Evolutionary conservation across 1,140 invertebrate genomes (phyloP).

Genomic region (Aphelinus certus): DNA sequence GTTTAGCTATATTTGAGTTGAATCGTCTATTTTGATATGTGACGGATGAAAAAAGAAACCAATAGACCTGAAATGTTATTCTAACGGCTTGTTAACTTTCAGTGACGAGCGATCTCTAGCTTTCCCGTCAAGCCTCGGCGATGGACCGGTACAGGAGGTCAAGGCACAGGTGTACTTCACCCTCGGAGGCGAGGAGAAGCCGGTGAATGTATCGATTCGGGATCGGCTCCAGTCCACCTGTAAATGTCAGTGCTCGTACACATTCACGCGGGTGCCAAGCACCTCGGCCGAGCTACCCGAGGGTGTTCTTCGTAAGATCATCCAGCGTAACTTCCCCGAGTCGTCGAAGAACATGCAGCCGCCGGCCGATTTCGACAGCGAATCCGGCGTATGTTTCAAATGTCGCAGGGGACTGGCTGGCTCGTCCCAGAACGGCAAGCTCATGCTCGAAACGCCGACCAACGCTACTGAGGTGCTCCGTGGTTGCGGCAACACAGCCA

Average conservation of each 20-base stretch:
- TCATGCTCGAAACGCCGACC: conserved; percentile 57
- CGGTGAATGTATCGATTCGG: conserved; percentile 44
- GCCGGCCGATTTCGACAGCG: conserved; percentile 37
- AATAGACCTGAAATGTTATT: no score
- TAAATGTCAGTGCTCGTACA: conserved; percentile 56
- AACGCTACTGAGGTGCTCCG: conserved; percentile 59
- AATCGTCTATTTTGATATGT: no score
- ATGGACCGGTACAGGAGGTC: neutral
- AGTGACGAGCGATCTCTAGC: neutral
- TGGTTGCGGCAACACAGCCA: conserved; percentile 44
- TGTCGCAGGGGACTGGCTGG: conserved; percentile 47
- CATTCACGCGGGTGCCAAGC: conserved; percentile 55
- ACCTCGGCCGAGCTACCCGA: conserved; percentile 58
- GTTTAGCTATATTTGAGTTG: no score
- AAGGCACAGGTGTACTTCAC: conserved; percentile 74
- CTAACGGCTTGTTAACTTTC: neutral
- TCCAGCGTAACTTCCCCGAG: conserved; percentile 60
- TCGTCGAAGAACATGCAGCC: conserved; percentile 58
- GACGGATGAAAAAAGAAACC: no score
- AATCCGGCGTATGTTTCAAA: conserved; percentile 48
- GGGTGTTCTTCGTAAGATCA: conserved; percentile 56
- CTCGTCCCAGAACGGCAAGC: conserved; percentile 44
- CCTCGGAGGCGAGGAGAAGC: conserved; percentile 79
- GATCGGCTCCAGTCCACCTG: conserved; percentile 37
- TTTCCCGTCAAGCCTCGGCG: neutral